Percentiles rank a stretch among this genome's conserved stretches.
Conservation (phyloP, 2,113 vertebrate species). For the Phalacrocorax aristotelis region DNA sequence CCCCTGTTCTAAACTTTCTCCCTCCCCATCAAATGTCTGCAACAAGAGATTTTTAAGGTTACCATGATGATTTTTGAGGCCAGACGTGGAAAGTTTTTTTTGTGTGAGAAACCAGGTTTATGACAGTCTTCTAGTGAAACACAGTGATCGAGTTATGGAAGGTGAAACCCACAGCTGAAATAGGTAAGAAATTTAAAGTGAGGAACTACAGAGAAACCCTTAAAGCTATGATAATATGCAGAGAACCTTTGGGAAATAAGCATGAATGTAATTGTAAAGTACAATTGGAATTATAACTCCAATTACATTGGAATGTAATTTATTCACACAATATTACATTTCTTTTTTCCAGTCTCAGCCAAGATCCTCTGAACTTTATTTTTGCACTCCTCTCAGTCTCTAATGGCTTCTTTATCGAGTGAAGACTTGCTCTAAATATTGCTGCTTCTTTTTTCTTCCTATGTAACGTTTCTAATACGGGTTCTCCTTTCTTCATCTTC, state of each 20-base stretch:
- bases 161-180: neutral
- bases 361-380: neutral
- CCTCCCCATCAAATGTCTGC: neutral
- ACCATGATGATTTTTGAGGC: neutral
- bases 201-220: neutral
- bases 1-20: neutral
- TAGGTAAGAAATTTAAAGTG: neutral
- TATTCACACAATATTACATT: neutral
- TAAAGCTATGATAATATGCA: neutral
- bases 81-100: neutral
- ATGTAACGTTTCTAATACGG: neutral
- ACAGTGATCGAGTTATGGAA: neutral
- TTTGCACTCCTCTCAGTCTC: neutral
- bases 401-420: neutral
- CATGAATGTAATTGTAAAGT: neutral
- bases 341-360: neutral
- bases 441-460: neutral
- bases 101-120: neutral
- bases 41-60: neutral
- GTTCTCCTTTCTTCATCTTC: neutral
- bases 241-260: constrained; percentile 29
- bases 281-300: neutral
- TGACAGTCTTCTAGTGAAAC: neutral
- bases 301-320: constrained; percentile 17
- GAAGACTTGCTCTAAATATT: neutral